Evolutionary conservation across 2,113 vertebrate species (phyloP), one percentile per base, ranked within the genome.

Genomic region (Rhabdomys dilectus): DNA sequence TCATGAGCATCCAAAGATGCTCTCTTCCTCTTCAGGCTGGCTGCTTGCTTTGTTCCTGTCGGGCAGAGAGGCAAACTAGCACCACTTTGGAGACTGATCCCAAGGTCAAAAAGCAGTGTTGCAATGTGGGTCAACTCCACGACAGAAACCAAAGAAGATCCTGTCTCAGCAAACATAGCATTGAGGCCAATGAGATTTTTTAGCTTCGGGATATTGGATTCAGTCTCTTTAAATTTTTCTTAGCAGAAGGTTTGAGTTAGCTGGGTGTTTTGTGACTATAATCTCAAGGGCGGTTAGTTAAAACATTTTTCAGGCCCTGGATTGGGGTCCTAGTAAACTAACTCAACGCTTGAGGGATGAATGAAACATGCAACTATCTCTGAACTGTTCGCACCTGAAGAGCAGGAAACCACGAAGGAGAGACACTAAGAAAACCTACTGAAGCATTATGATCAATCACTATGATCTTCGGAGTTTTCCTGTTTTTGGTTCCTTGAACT

Each of bases 191-290:
- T 22, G 78, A 29, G 89, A 85, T 80, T 94, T 94, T 64, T 76
- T 21, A 53, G 91, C 66, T 95, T 82, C 31, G 0, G 81, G 95
- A 48, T 68, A 48, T 2, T 68, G 95, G 39, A n/a, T 62, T 53
- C 81, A 39, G 66, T 45, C 76, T 94, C 60, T 42, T 80, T 39
- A 85, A 60, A 84, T 45, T 51, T 51, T 91, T 86, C 48, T 84
- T 58, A 86, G 72, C 72, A 48, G 91, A 91, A 92, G 93, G 93
- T 87, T 66, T 95, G 85, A 82, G 96, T 95, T 87, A 87, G 60
- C 7, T 48, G 62, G 34, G 64, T 62, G 95, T 91, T 70, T 62
- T 53, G 29, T 81, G 51, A 73, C 78, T 72, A 64, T 9, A 62
- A 21, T 60, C 72, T 88, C 91, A 82, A 56, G 1, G 86, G 82